A percentile compares a stretch with the other conserved stretches of the same genome.
phyloP scores from a whole-genome alignment of 2,888 invertebrate species.

The Standfussiana lucernea region DNA sequence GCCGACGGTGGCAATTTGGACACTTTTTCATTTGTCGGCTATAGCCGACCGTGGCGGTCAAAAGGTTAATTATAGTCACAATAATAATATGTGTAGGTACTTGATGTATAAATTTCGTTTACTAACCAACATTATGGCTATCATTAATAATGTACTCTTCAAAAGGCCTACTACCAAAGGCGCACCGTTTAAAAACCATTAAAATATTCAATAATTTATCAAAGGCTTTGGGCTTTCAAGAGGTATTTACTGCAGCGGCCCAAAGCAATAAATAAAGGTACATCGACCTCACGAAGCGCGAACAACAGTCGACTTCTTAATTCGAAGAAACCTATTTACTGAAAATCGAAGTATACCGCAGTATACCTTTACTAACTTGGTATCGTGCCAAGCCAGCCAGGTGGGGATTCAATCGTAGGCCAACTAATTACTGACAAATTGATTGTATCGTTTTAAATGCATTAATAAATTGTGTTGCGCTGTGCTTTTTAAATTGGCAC shows the following conservation, averaged over 20 bases:
- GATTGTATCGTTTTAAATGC: slow-evolving; percentile 43
- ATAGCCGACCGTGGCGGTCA: too few species aligned
- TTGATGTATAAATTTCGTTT: neutral
- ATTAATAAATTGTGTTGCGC: neutral
- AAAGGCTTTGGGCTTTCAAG: slow-evolving; percentile 24
- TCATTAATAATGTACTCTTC: slow-evolving; percentile 18
- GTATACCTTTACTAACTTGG: slow-evolving; percentile 47
- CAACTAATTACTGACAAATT: slow-evolving; percentile 46
- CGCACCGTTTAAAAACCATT: slow-evolving; percentile 33
- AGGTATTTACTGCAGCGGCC: slow-evolving; percentile 28
- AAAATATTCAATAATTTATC: slow-evolving; percentile 38
- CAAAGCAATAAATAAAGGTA: slow-evolving; percentile 45
- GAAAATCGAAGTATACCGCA: slow-evolving; percentile 61
- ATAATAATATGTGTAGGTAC: neutral
- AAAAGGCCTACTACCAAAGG: slow-evolving; percentile 27
- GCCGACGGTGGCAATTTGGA: too few species aligned
- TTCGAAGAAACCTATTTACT: slow-evolving; percentile 61
- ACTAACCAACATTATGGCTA: neutral
- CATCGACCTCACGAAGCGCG: slow-evolving; percentile 37
- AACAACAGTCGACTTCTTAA: slow-evolving; percentile 59
- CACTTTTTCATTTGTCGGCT: too few species aligned
- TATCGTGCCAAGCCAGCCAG: slow-evolving; percentile 58
- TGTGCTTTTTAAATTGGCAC: neutral
- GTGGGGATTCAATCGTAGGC: slow-evolving; percentile 44
- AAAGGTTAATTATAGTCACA: too few species aligned